Evolutionary conservation across 1,140 invertebrate genomes (phyloP), one percentile per base, ranked within the genome.

Genomic region (Rhopalosiphum padi): DNA sequence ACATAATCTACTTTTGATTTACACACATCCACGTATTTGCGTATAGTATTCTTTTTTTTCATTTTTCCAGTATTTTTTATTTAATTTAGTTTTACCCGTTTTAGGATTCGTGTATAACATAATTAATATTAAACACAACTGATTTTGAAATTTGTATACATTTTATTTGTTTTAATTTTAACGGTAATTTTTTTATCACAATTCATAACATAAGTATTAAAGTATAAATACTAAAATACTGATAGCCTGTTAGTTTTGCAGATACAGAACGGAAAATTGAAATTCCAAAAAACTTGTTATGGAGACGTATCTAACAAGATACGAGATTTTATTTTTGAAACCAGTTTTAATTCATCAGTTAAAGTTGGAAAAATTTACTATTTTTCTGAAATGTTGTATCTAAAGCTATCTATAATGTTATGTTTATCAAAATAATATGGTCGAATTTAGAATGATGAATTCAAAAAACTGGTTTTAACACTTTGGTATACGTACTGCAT

Each of bases 261-360:
- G 11, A 68, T 93, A 55, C 35, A 86, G 48, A 83, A 86, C 7
- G 82, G 82, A 93, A 93, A 85, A 93, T 85, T n/a, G 22, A 35
- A 83, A 93, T 85, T 93, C 82, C 91, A 53, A 85, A 85, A 86
- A 93, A 93, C 91, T 93, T 30, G 91, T 93, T 86, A 86, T 86
- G n/a, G 23, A 53, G 90, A 82, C 18, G 46, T 92, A 77, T 48
- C 46, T 37, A 53, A 85, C 7, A 41, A 35, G 77, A 93, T 92
- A 92, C 48, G 8, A n/a, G 48, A 92, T 85, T 92, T 92, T 55
- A 86, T 43, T 93, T 93, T 86, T 46, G 25, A 93, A 93, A 93
- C 91, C 91, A 37, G 91, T 93, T 93, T 92, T 93, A 93, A 93
- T 85, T 85, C 46, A 55, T 93, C 23, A 30, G 15, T 35, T 43